Conservation (phyloP, 1,140 invertebrate species). For the Berghia stephanieae region DNA sequence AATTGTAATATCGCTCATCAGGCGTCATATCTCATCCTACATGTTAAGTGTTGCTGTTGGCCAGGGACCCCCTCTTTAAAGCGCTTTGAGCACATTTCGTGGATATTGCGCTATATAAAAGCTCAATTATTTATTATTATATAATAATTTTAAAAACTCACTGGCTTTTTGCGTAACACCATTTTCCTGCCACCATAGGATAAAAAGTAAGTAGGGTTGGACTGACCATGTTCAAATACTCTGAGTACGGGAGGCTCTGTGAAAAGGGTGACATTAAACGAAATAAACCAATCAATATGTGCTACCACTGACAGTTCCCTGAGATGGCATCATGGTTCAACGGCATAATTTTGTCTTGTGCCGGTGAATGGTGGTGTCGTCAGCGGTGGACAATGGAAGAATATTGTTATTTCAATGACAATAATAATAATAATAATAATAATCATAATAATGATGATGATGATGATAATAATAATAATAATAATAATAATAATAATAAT, state of each 20-base stretch:
- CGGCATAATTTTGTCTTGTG: neutral
- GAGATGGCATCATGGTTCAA: neutral
- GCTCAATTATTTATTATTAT: neutral
- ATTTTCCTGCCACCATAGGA: slow-evolving; percentile 61
- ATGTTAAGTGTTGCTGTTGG: too few species aligned
- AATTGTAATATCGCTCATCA: too few species aligned
- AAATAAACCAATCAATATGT: neutral
- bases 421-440: neutral
- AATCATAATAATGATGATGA: neutral
- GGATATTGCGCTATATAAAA: too few species aligned
- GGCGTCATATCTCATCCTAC: too few species aligned
- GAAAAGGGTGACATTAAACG: neutral
- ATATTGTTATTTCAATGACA: neutral
- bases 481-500: neutral
- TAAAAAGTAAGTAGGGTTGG: slow-evolving; percentile 68
- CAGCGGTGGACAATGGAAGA: neutral
- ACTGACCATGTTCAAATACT: neutral
- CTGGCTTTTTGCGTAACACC: slow-evolving; percentile 69
- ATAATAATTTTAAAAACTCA: slow-evolving; percentile 43
- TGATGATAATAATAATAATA: neutral
- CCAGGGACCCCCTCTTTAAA: too few species aligned
- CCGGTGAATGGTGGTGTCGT: too few species aligned
- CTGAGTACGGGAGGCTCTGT: neutral
- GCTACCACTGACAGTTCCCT: neutral
- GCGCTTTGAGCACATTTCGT: too few species aligned